Evolutionary conservation across 2,113 vertebrate genomes (phyloP), one percentile per base, ranked within the genome.

Genomic region (Myotis lucifugus): DNA sequence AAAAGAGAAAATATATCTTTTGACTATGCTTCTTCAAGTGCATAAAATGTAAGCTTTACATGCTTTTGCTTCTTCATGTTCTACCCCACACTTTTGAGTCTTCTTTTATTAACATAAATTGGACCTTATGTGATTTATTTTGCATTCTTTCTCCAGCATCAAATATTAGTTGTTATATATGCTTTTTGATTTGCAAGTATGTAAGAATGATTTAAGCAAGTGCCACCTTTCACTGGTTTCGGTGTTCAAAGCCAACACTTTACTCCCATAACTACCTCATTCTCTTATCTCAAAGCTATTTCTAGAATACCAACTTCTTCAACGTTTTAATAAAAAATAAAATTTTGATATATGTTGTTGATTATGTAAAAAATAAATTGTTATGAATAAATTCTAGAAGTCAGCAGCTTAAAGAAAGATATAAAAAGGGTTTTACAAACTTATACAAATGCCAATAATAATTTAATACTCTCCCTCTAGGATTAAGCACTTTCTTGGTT

Each of bases 401-500:
- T 90, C 40, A 78, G 52, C 91, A 46, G 48, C 78, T 96, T 88
- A 86, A 93, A 81, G 61, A 78, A 92, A 84, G 69, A 56, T 64
- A 52, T 87, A 94, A 69, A 48, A 82, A 82, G 40, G 6, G 7
- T 61, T 96, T 94, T 67, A 77, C 74, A 94, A 87, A 91, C 15
- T 17, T 79, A 85, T 56, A 40, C 52, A 96, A 95, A 91, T 88
- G 73, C 92, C 81, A 93, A 50, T 93, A 90, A 88, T 67, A 87
- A 94, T 94, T 94, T 89, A 84, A 95, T 25, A 76, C 61, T 86
- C 91, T 83, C 27, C 59, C 46, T 94, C 56, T 54, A 90, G 93
- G 73, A 94, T 4, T 86, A 96, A 96, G 40, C 34, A 87, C 52
- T 94, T 74, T 42, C 64, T 77, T 94, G 66, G 59, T 95, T 88